phyloP scores from a whole-genome alignment of 2,113 vertebrate species.

The Neomonachus schauinslandi region DNA sequence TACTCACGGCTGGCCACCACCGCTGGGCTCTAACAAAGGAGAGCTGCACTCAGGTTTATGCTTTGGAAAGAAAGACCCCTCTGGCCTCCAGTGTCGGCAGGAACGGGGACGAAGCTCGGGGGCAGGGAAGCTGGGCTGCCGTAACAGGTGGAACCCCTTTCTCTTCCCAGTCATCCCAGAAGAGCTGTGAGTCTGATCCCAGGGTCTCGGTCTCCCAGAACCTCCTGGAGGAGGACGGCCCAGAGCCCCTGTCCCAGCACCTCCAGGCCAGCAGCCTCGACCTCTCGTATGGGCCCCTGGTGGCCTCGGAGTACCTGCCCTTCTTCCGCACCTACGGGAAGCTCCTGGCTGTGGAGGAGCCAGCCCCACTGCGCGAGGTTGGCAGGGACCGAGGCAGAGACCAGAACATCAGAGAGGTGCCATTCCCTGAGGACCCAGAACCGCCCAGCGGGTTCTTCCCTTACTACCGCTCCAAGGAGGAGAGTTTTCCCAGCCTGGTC shows the following conservation, averaged over 20 bases:
- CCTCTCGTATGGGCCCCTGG: background rate
- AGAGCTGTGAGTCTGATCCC: background rate
- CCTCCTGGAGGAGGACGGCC: background rate
- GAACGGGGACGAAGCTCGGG: background rate
- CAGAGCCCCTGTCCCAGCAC: background rate
- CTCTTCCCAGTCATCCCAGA: slow-evolving; percentile 68
- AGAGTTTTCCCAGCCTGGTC: slow-evolving; percentile 30
- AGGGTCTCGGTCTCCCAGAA: fast-evolving
- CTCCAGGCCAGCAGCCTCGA: background rate
- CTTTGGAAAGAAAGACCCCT: background rate
- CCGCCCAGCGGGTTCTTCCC: slow-evolving; percentile 63
- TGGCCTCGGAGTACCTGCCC: slow-evolving; percentile 31
- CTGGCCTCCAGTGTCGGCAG: background rate
- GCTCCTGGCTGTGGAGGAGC: background rate
- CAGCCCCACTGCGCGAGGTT: background rate
- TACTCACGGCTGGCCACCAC: background rate
- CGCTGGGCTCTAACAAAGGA: background rate
- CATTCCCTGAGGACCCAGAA: background rate
- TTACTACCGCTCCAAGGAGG: slow-evolving; percentile 67
- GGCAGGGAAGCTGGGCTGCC: background rate
- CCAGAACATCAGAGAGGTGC: background rate
- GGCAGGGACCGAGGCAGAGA: background rate
- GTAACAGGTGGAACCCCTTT: background rate
- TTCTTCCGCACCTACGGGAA: slow-evolving; percentile 66
- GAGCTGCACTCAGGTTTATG: background rate